These are phyloP conservation scores for Poecilia velifera DNA, from an alignment of 2,797 vertebrate species.

Conservation along the genomic window DNA sequence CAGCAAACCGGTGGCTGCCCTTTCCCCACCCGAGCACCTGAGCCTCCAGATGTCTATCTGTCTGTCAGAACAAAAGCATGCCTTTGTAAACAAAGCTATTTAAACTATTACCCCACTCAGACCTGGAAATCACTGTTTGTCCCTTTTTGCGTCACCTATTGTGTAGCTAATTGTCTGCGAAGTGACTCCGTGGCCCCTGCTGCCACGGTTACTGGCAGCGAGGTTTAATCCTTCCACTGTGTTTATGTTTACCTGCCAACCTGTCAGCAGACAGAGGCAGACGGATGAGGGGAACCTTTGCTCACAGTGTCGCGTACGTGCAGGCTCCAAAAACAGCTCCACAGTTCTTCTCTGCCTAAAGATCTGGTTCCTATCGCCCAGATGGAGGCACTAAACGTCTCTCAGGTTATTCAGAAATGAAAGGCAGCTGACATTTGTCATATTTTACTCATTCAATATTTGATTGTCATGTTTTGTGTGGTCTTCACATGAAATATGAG, in stretches of 20 bases:
- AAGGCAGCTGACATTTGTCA: neutral
- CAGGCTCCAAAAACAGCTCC: constrained; percentile 41
- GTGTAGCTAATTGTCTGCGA: constrained; percentile 66
- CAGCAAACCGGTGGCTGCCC: neutral
- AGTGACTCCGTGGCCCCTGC: constrained; percentile 35
- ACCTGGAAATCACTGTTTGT: constrained; percentile 68
- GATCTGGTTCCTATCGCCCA: neutral
- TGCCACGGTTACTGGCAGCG: constrained; percentile 39
- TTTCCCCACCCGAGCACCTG: neutral
- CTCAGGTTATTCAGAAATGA: neutral
- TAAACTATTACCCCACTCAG: constrained; percentile 53
- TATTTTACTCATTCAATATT: neutral
- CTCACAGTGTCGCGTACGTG: constrained; percentile 10
- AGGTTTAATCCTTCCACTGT: constrained; percentile 37
- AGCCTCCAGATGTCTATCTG: neutral
- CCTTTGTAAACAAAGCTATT: constrained; percentile 69
- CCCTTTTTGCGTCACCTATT: constrained; percentile 73
- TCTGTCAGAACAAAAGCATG: constrained; percentile 9
- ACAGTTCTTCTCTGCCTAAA: constrained; percentile 5
- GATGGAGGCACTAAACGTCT: neutral
- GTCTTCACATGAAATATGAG: constrained; percentile 19
- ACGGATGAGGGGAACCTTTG: constrained; percentile 40
- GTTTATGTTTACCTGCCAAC: constrained; percentile 73
- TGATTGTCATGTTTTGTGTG: constrained; percentile 8
- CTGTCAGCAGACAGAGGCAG: constrained; percentile 42